These are phyloP conservation scores for Iselma pallidipennis DNA, from an alignment of 2,888 invertebrate species.

Conservation along the genomic window DNA sequence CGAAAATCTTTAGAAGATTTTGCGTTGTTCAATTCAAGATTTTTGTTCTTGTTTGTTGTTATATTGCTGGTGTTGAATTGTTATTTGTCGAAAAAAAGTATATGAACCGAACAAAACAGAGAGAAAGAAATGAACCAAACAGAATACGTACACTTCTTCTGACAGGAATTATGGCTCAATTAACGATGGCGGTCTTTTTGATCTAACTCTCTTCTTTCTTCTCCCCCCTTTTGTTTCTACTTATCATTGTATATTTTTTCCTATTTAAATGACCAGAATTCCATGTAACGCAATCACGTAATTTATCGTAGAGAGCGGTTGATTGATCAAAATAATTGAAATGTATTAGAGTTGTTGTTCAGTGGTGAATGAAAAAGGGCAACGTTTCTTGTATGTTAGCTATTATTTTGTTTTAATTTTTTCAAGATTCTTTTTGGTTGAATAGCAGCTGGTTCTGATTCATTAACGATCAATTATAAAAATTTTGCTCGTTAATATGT, in stretches of 20 bases:
- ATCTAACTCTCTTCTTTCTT: not conserved
- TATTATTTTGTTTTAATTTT: no score
- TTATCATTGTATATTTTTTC: not conserved
- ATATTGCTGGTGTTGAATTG: not conserved
- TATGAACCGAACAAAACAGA: not conserved
- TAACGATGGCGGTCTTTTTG: slow-evolving; percentile 15
- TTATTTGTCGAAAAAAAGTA: not conserved
- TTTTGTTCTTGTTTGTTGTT: no score
- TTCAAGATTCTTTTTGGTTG: no score
- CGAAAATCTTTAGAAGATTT: not conserved
- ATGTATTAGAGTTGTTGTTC: not conserved
- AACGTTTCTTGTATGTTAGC: no score
- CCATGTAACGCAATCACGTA: slow-evolving; percentile 37
- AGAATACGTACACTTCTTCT: slow-evolving; percentile 22
- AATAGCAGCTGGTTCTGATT: no score
- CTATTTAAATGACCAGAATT: slow-evolving; percentile 37
- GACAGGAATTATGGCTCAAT: slow-evolving; percentile 44
- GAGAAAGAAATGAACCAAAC: not conserved
- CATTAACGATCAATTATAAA: no score
- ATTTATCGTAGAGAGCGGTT: not conserved
- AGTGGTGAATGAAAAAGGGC: not conserved
- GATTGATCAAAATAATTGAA: slow-evolving; percentile 1
- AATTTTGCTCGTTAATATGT: no score
- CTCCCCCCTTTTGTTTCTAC: slow-evolving; percentile 29
- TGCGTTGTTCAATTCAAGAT: no score